Conservation (phyloP, 2,888 invertebrate genomes). For the Oasisia sp. region DNA sequence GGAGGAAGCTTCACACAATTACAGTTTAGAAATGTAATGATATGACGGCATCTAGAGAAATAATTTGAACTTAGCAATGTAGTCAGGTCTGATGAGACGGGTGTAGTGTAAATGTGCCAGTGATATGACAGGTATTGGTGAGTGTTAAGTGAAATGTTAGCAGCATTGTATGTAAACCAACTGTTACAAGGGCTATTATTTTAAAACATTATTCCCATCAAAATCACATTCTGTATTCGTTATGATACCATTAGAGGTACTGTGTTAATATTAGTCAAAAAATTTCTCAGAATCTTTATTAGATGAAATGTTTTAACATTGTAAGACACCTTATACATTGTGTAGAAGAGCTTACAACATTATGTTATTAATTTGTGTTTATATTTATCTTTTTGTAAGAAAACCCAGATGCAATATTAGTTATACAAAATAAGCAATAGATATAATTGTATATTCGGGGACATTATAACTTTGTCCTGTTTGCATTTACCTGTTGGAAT, state of each 20-base stretch:
- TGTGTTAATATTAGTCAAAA: neutral
- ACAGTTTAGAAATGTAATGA: neutral
- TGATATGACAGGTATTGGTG: neutral
- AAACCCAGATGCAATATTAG: neutral
- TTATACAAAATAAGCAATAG: neutral
- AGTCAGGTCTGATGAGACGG: neutral
- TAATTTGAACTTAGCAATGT: neutral
- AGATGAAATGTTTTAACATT: neutral
- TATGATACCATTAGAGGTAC: neutral
- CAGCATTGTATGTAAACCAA: neutral
- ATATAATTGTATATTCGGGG: neutral
- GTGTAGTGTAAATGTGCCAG: neutral
- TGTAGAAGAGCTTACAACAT: neutral
- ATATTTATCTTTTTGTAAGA: neutral
- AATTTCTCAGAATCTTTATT: neutral
- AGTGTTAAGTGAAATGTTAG: neutral
- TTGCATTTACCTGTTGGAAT: neutral
- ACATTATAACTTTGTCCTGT: neutral
- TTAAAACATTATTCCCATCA: no score
- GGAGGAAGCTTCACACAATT: neutral
- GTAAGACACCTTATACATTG: neutral
- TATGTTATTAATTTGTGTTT: neutral
- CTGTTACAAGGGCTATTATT: neutral
- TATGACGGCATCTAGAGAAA: neutral
- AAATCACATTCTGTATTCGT: neutral